phyloP scores from a whole-genome alignment of 2,113 vertebrate genomes.

The Corythornis vintsioides region DNA sequence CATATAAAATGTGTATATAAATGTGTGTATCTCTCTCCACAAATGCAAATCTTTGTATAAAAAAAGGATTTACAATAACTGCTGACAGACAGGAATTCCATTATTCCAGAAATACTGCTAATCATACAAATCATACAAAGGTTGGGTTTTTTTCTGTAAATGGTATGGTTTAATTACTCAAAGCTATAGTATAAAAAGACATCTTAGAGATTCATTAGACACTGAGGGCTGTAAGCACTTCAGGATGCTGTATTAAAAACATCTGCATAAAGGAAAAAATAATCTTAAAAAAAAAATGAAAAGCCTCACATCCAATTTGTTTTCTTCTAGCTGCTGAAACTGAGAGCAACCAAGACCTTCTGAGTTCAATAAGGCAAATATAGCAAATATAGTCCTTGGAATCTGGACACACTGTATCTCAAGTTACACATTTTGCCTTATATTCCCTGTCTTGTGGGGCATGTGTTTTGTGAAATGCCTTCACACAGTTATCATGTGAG shows the following conservation, averaged over 20 bases:
- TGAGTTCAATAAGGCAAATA: neutral
- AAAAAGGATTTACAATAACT: neutral
- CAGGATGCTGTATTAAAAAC: slow-evolving; percentile 38
- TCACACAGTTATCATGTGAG: neutral
- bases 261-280: slow-evolving; percentile 20
- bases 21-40: neutral
- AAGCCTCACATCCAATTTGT: neutral
- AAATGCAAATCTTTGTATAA: neutral
- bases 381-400: neutral
- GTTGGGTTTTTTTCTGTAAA: neutral
- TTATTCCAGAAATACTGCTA: neutral
- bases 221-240: slow-evolving; percentile 17
- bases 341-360: neutral
- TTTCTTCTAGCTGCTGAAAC: neutral
- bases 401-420: neutral
- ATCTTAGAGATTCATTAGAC: neutral
- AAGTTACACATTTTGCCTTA: neutral
- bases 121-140: neutral
- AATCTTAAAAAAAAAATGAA: neutral
- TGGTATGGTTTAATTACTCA: neutral
- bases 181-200: neutral
- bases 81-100: neutral
- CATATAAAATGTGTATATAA: neutral
- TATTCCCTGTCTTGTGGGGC: neutral
- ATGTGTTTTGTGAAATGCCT: neutral